A percentile compares a stretch with the other conserved stretches of the same genome.
Evolutionary conservation across 2,113 vertebrate species (phyloP).

Genomic region (Terrapene triunguis): DNA sequence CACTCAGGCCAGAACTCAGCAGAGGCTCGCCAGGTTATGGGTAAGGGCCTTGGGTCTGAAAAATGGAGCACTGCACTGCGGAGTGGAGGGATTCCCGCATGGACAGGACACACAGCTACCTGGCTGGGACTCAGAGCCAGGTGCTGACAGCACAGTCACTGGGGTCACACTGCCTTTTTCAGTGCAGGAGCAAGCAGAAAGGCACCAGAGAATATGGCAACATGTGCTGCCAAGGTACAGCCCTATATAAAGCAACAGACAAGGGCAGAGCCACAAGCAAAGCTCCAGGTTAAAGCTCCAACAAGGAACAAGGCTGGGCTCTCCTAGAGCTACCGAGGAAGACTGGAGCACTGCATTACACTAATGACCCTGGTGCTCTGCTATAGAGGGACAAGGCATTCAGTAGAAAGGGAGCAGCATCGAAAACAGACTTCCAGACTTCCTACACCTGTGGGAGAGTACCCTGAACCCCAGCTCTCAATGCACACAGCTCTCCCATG

Average conservation of each 20-base stretch:
- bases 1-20: background rate
- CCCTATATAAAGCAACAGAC: background rate
- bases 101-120: background rate
- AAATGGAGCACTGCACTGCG: background rate
- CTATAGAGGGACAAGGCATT: background rate
- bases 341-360: background rate
- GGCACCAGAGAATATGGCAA: background rate
- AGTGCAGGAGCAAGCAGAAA: no score
- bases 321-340: background rate
- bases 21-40: background rate
- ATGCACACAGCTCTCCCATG: no score
- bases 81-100: background rate
- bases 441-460: background rate
- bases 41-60: background rate
- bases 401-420: background rate
- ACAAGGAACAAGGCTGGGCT: background rate
- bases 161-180: accelerated
- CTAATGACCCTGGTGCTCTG: background rate
- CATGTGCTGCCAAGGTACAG: background rate
- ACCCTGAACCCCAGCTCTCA: background rate
- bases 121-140: background rate
- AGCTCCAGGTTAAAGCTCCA: background rate
- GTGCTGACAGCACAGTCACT: no score
- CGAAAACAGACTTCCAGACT: background rate
- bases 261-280: background rate